A percentile compares a stretch with the other conserved stretches of the same genome.
These are phyloP conservation scores for Syrrhaptes paradoxus DNA, from an alignment of 2,113 vertebrate species.

Conservation along the genomic window DNA sequence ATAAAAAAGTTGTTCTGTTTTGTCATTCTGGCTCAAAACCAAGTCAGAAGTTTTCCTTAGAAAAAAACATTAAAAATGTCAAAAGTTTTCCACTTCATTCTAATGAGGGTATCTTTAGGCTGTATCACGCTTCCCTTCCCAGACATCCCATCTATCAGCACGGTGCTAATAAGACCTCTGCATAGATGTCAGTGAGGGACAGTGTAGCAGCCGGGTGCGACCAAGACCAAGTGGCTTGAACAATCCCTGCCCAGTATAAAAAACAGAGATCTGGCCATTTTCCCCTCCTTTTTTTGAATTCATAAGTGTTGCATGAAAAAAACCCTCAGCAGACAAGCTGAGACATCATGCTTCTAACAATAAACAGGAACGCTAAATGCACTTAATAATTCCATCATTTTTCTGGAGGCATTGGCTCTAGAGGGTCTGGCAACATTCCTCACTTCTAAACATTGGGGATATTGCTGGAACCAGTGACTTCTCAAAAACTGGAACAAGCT, in stretches of 20 bases:
- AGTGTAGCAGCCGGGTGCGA: background rate
- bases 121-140: background rate
- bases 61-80: background rate
- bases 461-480: background rate
- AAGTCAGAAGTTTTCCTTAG: background rate
- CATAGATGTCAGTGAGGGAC: background rate
- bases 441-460: background rate
- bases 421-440: conserved; percentile 1
- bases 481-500: background rate
- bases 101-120: background rate
- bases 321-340: background rate
- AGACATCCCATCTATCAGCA: background rate
- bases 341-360: background rate
- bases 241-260: background rate
- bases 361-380: conserved; percentile 19
- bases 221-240: background rate
- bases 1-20: background rate
- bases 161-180: background rate
- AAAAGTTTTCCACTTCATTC: background rate
- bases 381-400: background rate
- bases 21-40: background rate
- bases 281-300: background rate
- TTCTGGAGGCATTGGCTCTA: background rate
- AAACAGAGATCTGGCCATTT: background rate
- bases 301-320: background rate